Percentiles rank a stretch among this genome's conserved stretches.
Conservation (phyloP, 2,797 vertebrate species). For the Artibeus lituratus region DNA sequence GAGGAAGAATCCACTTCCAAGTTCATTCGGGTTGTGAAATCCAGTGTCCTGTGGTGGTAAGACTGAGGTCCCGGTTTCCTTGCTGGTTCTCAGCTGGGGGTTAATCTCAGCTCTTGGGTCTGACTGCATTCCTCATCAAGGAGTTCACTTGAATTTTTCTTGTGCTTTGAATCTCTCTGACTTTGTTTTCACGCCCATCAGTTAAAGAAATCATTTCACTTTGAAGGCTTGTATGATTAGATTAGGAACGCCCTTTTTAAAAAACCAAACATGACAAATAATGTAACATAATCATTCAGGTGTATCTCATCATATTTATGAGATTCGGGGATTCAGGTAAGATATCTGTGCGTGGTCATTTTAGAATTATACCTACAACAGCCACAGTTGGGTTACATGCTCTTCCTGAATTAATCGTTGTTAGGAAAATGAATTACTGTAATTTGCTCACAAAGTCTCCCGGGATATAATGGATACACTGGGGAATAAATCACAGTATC, state of each 20-base stretch:
- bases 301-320: neutral
- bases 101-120: neutral
- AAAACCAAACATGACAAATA: neutral
- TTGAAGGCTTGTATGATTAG: neutral
- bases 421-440: neutral
- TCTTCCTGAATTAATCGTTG: neutral
- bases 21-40: neutral
- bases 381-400: neutral
- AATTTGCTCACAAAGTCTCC: slow-evolving; percentile 20
- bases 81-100: neutral
- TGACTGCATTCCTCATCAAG: neutral
- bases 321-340: neutral
- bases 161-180: neutral
- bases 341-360: neutral
- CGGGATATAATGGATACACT: neutral
- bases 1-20: neutral
- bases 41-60: neutral
- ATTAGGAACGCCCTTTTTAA: neutral
- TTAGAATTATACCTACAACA: neutral
- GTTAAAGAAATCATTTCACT: neutral
- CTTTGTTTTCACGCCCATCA: neutral
- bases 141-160: neutral
- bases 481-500: neutral
- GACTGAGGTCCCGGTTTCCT: neutral
- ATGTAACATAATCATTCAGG: neutral